Evolutionary conservation across 2,888 invertebrate species (phyloP), one percentile per base, ranked within the genome.

Genomic region (Watsonalla binaria): DNA sequence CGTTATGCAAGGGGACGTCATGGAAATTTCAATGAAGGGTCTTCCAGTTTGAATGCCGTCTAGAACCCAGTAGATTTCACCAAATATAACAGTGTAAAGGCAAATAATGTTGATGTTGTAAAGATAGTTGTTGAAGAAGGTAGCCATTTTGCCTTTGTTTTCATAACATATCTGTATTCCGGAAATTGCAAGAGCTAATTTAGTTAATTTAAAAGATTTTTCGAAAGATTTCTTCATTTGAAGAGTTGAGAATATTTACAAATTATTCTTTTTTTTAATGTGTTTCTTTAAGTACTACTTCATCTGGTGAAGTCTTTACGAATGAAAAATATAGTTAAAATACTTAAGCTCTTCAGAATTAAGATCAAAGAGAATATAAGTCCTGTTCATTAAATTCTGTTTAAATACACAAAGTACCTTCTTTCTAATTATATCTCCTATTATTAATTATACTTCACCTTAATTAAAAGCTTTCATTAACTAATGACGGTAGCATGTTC

Each of bases 1-100:
- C 0, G 78, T 76, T 0, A 74, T 67, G 39, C 82, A 84, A 0
- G 86, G 87, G 0, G 75, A 71, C 2, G 75, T 66, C 8, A 80
- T 54, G 0, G 76, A 79, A 0, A 85, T 50, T 58, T 86, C 80
- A 1, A 77, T 62, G 51, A 86, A 76, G 9, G 70, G 69, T 37
- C 70, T 75, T 0, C 74, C 76, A 2, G 52, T 58, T 46, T 59
- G 55, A 13, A 82, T 64, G 0, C 79, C 83, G 6, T 82, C 78
- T 0, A 74, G 51, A 0, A 84, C 33, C 78, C 79, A 81, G 5
- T 62, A 66, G 0, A 79, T 62, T 69, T 86, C 86, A 0, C 74
- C 82, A 6, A 77, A 53, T 5, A 81, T 66, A 51, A 81, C 82
- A 0, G 68, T 61, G 45, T 82, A 72, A 0, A 86, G 39, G 61